A percentile compares a stretch with the other conserved stretches of the same genome.
Evolutionary conservation across 1,140 invertebrate species (phyloP).

Genomic region (Drosophila virilis): DNA sequence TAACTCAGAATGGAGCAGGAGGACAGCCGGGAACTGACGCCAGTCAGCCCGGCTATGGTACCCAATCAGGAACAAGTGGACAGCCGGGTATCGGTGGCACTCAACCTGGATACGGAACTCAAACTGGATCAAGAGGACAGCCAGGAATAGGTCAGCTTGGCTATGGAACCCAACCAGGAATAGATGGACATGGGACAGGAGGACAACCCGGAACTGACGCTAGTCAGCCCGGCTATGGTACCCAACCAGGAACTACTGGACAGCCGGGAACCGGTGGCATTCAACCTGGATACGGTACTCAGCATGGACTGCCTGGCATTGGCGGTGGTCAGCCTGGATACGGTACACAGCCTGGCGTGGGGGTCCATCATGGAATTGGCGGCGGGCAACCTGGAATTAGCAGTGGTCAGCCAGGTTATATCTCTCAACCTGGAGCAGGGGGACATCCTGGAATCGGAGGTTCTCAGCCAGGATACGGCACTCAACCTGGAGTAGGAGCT

Average conservation of each 20-base stretch:
- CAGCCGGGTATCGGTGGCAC: conserved; percentile 9
- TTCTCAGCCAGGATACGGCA: conserved; percentile 19
- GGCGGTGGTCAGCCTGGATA: conserved; percentile 28
- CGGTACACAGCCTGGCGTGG: conserved; percentile 9
- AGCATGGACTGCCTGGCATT: conserved; percentile 14
- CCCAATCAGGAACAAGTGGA: neutral
- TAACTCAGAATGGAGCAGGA: conserved; percentile 1
- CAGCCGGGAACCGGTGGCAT: conserved; percentile 10
- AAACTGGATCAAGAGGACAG: conserved; percentile 7
- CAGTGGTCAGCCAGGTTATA: conserved; percentile 34
- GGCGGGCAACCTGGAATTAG: conserved; percentile 30
- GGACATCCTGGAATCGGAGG: conserved; percentile 4
- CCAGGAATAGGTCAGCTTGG: conserved; percentile 21
- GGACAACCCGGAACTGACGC: conserved; percentile 25
- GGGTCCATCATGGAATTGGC: conserved; percentile 18
- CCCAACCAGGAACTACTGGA: neutral
- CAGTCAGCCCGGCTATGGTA: conserved; percentile 19
- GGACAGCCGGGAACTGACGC: conserved; percentile 25
- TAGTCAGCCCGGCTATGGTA: conserved; percentile 19
- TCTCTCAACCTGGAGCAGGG: conserved; percentile 10
- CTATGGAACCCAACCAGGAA: conserved; percentile 22
- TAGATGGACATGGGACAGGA: conserved; percentile 3
- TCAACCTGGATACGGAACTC: conserved; percentile 2
- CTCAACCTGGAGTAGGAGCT: conserved; percentile 11
- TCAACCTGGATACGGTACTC: conserved; percentile 8